These are phyloP conservation scores for Cataglyphis hispanica DNA, from an alignment of 1,140 invertebrate species.

Conservation along the genomic window DNA sequence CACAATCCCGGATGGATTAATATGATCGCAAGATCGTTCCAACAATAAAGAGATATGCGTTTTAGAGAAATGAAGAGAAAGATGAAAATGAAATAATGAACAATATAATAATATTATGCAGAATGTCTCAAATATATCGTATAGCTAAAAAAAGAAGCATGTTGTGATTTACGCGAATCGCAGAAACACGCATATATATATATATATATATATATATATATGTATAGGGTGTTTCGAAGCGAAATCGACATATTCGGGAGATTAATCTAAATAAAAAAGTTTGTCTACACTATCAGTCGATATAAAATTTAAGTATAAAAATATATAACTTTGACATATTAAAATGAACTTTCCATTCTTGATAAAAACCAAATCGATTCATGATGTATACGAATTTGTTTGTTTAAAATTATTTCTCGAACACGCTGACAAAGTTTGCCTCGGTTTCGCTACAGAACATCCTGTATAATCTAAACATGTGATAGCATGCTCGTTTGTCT, in stretches of 20 bases:
- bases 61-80: constrained; percentile 30
- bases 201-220: constrained; percentile 42
- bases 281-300: no score
- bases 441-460: no score
- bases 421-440: no score
- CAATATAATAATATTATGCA: constrained; percentile 52
- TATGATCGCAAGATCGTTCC: constrained; percentile 16
- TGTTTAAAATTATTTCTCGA: no score
- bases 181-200: constrained; percentile 35
- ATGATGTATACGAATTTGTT: no score
- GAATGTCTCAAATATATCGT: constrained; percentile 44
- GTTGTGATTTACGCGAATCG: constrained; percentile 11
- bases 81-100: constrained; percentile 46
- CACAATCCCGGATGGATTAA: constrained; percentile 1
- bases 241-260: no score
- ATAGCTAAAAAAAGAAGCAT: constrained; percentile 6
- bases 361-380: no score
- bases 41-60: background rate
- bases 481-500: constrained; percentile 39
- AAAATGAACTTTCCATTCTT: no score
- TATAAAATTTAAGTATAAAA: no score
- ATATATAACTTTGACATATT: no score
- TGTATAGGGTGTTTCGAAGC: background rate
- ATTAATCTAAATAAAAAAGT: no score
- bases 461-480: constrained; percentile 48